These are phyloP conservation scores for Eumeta japonica DNA, from an alignment of 1,140 invertebrate genomes.

Conservation along the genomic window DNA sequence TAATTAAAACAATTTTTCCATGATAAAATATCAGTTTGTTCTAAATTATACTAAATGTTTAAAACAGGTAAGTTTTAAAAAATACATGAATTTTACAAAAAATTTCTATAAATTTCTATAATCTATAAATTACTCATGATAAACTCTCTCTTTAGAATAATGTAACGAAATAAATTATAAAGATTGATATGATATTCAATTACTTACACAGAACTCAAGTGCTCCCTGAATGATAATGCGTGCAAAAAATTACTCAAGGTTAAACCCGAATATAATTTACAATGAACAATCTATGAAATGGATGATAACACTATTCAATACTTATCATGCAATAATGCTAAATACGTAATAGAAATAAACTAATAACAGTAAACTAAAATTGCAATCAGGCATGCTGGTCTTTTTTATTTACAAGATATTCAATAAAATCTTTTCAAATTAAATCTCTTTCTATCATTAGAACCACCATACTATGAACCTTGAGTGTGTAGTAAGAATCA, in stretches of 20 bases:
- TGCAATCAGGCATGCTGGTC: too few species aligned
- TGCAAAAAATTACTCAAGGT: constrained; percentile 22
- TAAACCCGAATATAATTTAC: background rate
- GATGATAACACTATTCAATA: too few species aligned
- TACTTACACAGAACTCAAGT: constrained; percentile 87
- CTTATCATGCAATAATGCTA: background rate
- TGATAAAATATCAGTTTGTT: background rate
- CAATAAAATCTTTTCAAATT: too few species aligned
- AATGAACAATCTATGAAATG: background rate
- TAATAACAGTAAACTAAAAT: too few species aligned
- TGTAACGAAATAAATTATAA: too few species aligned
- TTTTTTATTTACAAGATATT: too few species aligned
- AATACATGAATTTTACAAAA: too few species aligned
- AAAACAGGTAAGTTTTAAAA: too few species aligned
- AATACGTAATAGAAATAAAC: too few species aligned
- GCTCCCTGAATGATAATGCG: constrained; percentile 69
- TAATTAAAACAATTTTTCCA: background rate
- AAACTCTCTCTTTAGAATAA: too few species aligned
- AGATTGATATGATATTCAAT: constrained; percentile 34
- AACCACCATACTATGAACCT: constrained; percentile 5
- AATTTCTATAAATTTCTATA: too few species aligned
- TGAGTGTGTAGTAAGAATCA: background rate
- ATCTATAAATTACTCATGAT: too few species aligned
- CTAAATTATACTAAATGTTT: constrained; percentile 1
- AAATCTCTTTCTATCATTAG: constrained; percentile 1